Percentiles rank a stretch among this genome's conserved stretches.
Evolutionary conservation across 2,888 invertebrate genomes (phyloP).

Genomic region (Scotopteryx bipunctaria): DNA sequence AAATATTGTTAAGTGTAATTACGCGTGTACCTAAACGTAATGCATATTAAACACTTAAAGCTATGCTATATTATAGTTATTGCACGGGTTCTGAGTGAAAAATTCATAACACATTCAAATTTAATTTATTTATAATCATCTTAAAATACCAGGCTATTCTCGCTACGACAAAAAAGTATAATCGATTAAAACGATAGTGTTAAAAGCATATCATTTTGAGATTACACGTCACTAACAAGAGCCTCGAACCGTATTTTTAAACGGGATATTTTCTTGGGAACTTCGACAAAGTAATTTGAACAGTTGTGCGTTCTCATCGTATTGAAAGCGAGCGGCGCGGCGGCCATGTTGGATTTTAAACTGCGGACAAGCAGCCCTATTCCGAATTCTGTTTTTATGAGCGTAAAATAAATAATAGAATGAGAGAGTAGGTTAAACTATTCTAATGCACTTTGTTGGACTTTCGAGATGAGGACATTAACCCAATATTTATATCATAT

Average conservation of each 20-base stretch:
- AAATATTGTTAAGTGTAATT: conserved; percentile 36
- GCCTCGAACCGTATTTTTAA: conserved; percentile 63
- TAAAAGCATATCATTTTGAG: conserved; percentile 44
- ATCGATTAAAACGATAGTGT: conserved; percentile 16
- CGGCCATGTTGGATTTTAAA: conserved; percentile 49
- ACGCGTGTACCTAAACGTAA: conserved; percentile 67
- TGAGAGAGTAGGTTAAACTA: neutral
- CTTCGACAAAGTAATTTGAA: conserved; percentile 64
- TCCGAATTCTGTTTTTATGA: neutral
- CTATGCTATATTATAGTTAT: conserved; percentile 70
- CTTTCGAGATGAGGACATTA: no score
- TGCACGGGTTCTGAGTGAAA: conserved; percentile 61
- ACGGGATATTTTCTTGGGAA: conserved; percentile 57
- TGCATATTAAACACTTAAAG: conserved; percentile 79
- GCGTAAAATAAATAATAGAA: neutral
- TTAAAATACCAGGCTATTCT: neutral
- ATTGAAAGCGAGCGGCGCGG: conserved; percentile 42
- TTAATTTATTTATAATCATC: neutral
- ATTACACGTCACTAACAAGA: conserved; percentile 39
- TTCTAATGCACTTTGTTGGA: no score
- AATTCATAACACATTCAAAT: neutral
- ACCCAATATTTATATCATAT: no score
- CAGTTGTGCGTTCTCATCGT: conserved; percentile 73
- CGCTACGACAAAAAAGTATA: neutral
- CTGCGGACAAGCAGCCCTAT: conserved; percentile 41